Conservation (phyloP, 2,113 vertebrate genomes). For the Bos indicus region DNA sequence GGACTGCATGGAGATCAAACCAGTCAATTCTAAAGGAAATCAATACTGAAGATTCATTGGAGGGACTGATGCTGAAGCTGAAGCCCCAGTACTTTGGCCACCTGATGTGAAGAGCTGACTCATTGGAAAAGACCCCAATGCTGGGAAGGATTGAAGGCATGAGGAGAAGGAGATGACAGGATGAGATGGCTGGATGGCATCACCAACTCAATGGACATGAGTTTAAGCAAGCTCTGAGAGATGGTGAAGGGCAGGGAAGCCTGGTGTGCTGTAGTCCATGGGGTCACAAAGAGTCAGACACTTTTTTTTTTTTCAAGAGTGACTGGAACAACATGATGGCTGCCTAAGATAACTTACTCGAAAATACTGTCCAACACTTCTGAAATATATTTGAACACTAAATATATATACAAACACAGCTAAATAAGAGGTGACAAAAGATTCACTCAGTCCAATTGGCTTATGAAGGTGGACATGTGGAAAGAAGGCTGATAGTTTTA, state of each 20-base stretch:
- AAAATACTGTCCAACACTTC: background rate
- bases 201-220: accelerated
- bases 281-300: background rate
- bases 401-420: background rate
- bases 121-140: accelerated
- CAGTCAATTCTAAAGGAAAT: background rate
- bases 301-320: no score
- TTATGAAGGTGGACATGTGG: background rate
- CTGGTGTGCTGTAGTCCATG: background rate
- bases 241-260: background rate
- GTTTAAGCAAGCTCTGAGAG: background rate
- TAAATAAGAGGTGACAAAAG: background rate
- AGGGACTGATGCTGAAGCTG: background rate
- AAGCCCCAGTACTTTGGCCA: background rate
- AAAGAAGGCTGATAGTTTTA: background rate
- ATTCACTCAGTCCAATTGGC: background rate
- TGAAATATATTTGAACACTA: background rate
- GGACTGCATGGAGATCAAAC: background rate
- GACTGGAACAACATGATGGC: background rate
- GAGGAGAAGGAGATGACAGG: background rate
- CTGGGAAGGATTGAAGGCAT: background rate
- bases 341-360: background rate
- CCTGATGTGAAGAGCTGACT: background rate
- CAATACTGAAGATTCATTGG: background rate
- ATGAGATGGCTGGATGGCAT: background rate